Evolutionary conservation across 2,888 invertebrate species (phyloP).

Genomic region (Agrilus cyanescens): DNA sequence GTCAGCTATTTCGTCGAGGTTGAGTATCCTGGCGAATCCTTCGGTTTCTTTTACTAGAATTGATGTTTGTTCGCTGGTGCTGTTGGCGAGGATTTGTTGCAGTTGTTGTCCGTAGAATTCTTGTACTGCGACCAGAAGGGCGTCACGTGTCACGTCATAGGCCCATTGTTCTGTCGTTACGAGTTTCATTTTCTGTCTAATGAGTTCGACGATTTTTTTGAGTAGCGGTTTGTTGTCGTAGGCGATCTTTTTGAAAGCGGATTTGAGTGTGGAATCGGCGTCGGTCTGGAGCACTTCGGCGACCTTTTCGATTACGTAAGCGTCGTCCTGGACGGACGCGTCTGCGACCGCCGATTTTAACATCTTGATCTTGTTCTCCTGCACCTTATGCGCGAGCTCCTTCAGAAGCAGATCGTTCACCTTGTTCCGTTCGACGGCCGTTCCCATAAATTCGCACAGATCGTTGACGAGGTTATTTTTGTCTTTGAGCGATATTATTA

Average conservation of each 20-base stretch:
- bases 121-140: constrained; percentile 53
- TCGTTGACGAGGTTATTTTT: constrained; percentile 26
- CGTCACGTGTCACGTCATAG: constrained; percentile 51
- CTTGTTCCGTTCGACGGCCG: constrained; percentile 29
- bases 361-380: constrained; percentile 50
- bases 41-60: constrained; percentile 51
- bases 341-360: constrained; percentile 45
- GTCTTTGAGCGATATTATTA: constrained; percentile 26
- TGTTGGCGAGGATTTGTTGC: constrained; percentile 41
- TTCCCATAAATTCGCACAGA: constrained; percentile 28
- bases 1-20: constrained; percentile 50
- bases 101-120: constrained; percentile 49
- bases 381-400: constrained; percentile 38
- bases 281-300: constrained; percentile 52
- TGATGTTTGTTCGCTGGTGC: constrained; percentile 26
- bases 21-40: constrained; percentile 57
- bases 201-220: constrained; percentile 45
- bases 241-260: constrained; percentile 54
- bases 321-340: constrained; percentile 41
- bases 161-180: constrained; percentile 53
- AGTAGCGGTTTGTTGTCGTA: constrained; percentile 47
- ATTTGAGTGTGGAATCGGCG: constrained; percentile 42
- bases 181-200: constrained; percentile 47
- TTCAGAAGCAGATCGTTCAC: constrained; percentile 29
- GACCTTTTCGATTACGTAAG: constrained; percentile 45